Percentiles rank a stretch among this genome's conserved stretches.
Conservation (phyloP, 2,888 invertebrate genomes). For the Synergus umbraculus region DNA sequence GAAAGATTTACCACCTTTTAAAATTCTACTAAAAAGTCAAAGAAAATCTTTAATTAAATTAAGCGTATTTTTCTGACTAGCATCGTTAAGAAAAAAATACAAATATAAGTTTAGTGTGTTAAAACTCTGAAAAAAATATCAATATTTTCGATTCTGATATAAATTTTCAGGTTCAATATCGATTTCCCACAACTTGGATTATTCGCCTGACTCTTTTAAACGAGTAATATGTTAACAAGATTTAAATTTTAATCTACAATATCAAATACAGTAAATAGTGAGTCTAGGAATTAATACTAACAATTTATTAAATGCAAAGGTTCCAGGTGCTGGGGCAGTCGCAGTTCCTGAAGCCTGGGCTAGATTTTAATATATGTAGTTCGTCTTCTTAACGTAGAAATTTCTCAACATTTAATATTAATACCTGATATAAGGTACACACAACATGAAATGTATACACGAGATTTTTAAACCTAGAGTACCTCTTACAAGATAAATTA, state of each 20-base stretch:
- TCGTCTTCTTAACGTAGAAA: conserved; percentile 14
- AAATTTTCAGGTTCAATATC: background rate
- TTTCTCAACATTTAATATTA: conserved; percentile 26
- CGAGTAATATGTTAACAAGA: conserved; percentile 3
- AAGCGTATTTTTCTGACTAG: background rate
- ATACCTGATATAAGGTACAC: conserved; percentile 28
- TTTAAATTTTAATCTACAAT: conserved; percentile 42
- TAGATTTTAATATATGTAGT: background rate
- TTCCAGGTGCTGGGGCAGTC: conserved; percentile 70
- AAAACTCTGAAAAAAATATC: background rate
- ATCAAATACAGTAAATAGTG: conserved; percentile 45
- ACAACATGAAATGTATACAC: conserved; percentile 20
- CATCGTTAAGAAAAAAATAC: background rate
- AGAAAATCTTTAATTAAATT: background rate
- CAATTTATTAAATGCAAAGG: conserved; percentile 47
- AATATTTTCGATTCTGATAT: background rate
- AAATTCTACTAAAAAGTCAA: background rate
- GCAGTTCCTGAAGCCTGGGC: conserved; percentile 59
- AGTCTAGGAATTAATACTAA: conserved; percentile 19
- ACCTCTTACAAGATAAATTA: background rate
- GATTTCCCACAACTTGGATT: conserved; percentile 25
- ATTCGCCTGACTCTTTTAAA: background rate
- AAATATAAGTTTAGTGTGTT: background rate
- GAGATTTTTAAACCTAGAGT: conserved; percentile 7
- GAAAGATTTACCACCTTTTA: background rate